Base-by-base conservation (phyloP, 2,113 vertebrate species). In the Semnornis frantzii region DNA sequence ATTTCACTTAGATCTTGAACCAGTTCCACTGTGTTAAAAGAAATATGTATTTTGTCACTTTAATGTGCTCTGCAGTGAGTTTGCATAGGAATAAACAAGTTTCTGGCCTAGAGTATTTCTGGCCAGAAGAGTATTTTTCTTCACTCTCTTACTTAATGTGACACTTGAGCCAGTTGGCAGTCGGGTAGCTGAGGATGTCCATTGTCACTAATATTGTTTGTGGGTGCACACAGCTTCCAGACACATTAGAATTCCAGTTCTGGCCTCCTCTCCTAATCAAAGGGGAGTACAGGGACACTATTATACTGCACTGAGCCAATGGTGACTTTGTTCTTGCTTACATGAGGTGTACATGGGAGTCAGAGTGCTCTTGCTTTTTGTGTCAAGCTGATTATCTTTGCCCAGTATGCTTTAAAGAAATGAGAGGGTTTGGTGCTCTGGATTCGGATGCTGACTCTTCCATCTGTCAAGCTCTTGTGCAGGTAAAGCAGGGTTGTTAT, bases 391-490 rank as follows among this genome's bases (percentile, higher is more conserved):
- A 8, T 46, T 83, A 58, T 72, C 54, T 88, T 77, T 54, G 11
- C 57, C 3, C 73, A 6, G 7, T 55, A 6, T n/a, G 13, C 24
- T 74, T 89, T 46, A 70, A 57, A 31, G 50, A 84, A 84, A 30
- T 78, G 55, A n/a, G 50, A 6, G n/a, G 18, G 24, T 37, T 44
- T 82, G 25, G 27, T 92, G 57, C 30, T 70, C 21, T n/a, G 34
- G 50, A 30, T 42, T 74, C 14, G 0, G 0, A 6, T 55, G 34
- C 25, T 0, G 1, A 16, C 16, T 83, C 31, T 71, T 59, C 44
- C 66, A 84, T 75, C 48, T 83, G 44, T 65, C 52, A 54, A 68
- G 33, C 23, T 72, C 16, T 68, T 44, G 6, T 37, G 54, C 62
- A 64, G 62, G 23, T 90, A 33, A 74, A 91, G 52, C 7, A 14